These are phyloP conservation scores for Pyrgus malvae DNA, from an alignment of 2,888 invertebrate genomes.

Conservation along the genomic window DNA sequence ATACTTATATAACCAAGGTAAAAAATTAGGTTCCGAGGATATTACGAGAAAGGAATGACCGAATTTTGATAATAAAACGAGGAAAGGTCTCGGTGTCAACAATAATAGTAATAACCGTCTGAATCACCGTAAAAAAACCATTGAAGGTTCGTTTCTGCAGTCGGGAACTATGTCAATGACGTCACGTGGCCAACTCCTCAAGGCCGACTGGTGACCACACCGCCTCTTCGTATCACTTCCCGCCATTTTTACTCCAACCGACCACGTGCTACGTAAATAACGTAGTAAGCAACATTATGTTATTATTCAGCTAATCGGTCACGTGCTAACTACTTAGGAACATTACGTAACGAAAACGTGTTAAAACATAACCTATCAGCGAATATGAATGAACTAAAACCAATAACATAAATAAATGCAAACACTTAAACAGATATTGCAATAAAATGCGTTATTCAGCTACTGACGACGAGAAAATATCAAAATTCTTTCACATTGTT, in stretches of 20 bases:
- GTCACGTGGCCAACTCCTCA: constrained; percentile 54
- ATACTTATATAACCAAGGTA: too few species aligned
- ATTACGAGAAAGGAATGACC: too few species aligned
- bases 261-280: constrained; percentile 28
- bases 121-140: constrained; percentile 36
- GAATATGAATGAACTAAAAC: constrained; percentile 9
- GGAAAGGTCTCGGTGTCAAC: constrained; percentile 15
- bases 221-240: constrained; percentile 48
- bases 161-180: constrained; percentile 77
- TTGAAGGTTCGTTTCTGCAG: constrained; percentile 56
- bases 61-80: too few species aligned
- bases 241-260: constrained; percentile 56
- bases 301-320: constrained; percentile 18
- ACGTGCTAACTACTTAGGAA: constrained; percentile 18
- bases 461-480: constrained; percentile 46
- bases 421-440: constrained; percentile 1
- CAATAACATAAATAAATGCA: background rate
- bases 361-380: constrained; percentile 17
- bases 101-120: constrained; percentile 36
- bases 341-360: constrained; percentile 16
- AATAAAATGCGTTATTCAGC: constrained; percentile 23
- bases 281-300: background rate
- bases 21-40: too few species aligned
- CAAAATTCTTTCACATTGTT: constrained; percentile 68
- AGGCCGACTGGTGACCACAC: constrained; percentile 68